phyloP scores from a whole-genome alignment of 2,797 vertebrate genomes.

The Hoplostethus mediterraneus region DNA sequence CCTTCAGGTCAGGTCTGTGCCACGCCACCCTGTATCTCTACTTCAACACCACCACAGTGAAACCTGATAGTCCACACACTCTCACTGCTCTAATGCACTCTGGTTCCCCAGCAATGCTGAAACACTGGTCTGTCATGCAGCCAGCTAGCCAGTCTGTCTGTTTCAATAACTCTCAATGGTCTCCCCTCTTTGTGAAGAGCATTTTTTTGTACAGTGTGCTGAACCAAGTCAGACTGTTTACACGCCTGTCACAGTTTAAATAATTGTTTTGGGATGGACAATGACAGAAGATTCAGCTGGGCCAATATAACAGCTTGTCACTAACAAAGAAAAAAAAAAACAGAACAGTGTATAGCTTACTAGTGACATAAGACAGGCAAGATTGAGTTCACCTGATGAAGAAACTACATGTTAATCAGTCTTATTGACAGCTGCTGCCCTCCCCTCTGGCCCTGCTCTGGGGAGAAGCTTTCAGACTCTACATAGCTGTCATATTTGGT shows the following conservation, averaged over 20 bases:
- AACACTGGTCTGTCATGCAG: slow-evolving; percentile 45
- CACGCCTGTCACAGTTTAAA: slow-evolving; percentile 5
- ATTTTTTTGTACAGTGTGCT: slow-evolving; percentile 20
- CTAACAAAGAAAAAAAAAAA: background rate
- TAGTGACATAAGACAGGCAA: background rate
- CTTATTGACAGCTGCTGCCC: background rate
- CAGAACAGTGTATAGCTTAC: background rate
- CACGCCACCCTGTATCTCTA: slow-evolving; percentile 32
- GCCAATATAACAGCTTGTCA: slow-evolving; percentile 1
- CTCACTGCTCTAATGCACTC: slow-evolving; percentile 24
- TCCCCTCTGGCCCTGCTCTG: background rate
- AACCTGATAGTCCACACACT: slow-evolving; percentile 44
- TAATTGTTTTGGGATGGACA: background rate
- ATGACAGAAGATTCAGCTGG: background rate
- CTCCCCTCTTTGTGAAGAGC: background rate
- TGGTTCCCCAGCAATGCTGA: slow-evolving; percentile 53
- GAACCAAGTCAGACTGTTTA: slow-evolving; percentile 33
- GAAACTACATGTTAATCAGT: background rate
- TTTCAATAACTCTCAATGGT: slow-evolving; percentile 24
- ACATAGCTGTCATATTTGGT: background rate
- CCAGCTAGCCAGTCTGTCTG: slow-evolving; percentile 7
- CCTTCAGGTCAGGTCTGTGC: slow-evolving; percentile 27
- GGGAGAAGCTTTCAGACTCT: background rate
- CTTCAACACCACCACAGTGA: slow-evolving; percentile 29
- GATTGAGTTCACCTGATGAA: background rate